Evolutionary conservation across 2,113 vertebrate genomes (phyloP), one percentile per base, ranked within the genome.

Genomic region (Vombatus ursinus): DNA sequence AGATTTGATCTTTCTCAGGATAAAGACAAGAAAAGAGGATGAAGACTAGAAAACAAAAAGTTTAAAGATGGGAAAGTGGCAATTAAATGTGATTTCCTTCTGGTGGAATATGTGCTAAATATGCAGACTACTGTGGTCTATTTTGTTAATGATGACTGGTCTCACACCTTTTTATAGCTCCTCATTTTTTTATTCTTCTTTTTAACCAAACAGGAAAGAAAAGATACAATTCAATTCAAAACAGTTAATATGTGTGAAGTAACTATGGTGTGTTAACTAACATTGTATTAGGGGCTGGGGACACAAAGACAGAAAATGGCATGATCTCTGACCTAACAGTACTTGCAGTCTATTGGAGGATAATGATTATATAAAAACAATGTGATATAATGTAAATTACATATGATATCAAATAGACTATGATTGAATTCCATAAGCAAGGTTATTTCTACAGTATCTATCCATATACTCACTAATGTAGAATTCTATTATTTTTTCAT

Each of bases 401-500:
- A 6, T 77, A 22, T n/a, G 37, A n/a, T n/a, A n/a, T 77, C 37
- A n/a, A 77, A 14, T 77, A 19, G 16, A 77, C 11, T n/a, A 7
- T n/a, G 37, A n/a, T n/a, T 77, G 16, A 19, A 77, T n/a, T n/a
- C 14, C 14, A n/a, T 77, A 19, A 77, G 26, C 1, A 28, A 68
- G 57, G 3, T 31, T 14, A 37, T 37, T 68, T 68, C 11, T 31
- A 90, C 1, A 54, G 6, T 90, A 44, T 53, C 3, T 84, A 28
- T 12, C 24, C 8, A 95, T 61, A 92, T 89, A 8, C 48, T 93
- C 22, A 37, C 52, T 93, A 92, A 48, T 8, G 24, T n/a, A 47
- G 50, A 92, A 91, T 94, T 11, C 28, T 90, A 3, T 54, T 50
- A 51, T 92, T 91, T 93, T 90, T 16, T 92, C 8, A 93, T 94